These are phyloP conservation scores for Catalaphyllia jardinei DNA, from an alignment of 64 coral and sea anemone genomes.

Conservation along the genomic window DNA sequence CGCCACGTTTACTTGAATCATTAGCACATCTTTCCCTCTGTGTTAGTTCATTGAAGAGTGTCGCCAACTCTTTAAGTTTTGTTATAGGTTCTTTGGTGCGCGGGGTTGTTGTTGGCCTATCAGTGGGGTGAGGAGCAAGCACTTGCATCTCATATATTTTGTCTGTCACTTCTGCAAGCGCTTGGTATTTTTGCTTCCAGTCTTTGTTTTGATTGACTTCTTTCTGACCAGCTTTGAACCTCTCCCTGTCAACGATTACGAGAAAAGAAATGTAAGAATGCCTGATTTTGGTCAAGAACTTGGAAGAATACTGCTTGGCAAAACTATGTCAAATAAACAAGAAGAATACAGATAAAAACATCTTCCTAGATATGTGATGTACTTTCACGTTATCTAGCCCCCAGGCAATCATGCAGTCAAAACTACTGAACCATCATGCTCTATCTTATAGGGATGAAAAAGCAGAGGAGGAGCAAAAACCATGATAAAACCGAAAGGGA, in stretches of 20 bases:
- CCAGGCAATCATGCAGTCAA: too few species aligned
- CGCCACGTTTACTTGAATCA: not conserved
- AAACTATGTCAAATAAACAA: too few species aligned
- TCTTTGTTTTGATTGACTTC: not conserved
- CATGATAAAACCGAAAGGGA: too few species aligned
- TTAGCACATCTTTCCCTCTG: not conserved
- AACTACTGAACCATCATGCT: too few species aligned
- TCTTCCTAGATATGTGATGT: too few species aligned
- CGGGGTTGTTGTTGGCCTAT: not conserved
- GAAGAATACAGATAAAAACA: too few species aligned
- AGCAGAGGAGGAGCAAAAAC: too few species aligned
- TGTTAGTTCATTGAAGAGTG: not conserved
- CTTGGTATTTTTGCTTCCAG: conserved; percentile 1
- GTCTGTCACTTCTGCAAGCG: not conserved
- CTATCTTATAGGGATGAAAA: too few species aligned
- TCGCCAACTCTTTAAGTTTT: not conserved
- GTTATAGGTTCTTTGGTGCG: not conserved
- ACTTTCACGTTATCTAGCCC: too few species aligned
- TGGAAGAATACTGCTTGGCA: too few species aligned
- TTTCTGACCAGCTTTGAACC: not conserved
- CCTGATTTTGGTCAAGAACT: too few species aligned
- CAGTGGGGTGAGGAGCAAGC: not conserved
- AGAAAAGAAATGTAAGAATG: too few species aligned
- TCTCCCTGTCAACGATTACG: not conserved
- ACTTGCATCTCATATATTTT: not conserved